Evolutionary conservation across 2,113 vertebrate genomes (phyloP), one percentile per base, ranked within the genome.

Genomic region (Semicossyphus pulcher): DNA sequence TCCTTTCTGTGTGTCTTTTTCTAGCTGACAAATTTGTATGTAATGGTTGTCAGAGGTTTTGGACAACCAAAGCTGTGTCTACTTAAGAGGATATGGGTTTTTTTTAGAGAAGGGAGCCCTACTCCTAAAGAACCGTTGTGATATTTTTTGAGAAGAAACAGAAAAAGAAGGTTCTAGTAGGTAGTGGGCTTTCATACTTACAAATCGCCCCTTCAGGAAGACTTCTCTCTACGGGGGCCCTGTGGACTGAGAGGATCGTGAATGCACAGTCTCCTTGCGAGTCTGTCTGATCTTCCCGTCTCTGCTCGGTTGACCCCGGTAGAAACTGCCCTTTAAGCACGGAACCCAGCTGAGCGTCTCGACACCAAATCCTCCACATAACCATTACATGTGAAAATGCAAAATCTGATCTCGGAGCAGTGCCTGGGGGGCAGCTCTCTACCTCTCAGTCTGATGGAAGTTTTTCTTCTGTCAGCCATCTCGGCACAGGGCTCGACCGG

Each of bases 391-490:
- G 89, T 88, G 86, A 91, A 86, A 71, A 87, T 86, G 87, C 84
- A 86, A 44, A 90, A 89, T 79, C 80, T 77, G 85, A 89, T 87
- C 82, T 73, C 71, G 83, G 85, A 82, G 76, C 53, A 80, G 84
- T 86, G 86, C 82, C 86, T 72, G 76, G 82, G n/a, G 83, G 86
- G 84, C 83, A 72, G 84, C 88, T 74, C 81, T 90, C 89, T 91
- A 91, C 88, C 90, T 92, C 91, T 89, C 83, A 65, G 86, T 86
- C 80, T 86, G 83, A 81, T 70, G 76, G 78, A 88, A 84, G 82
- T 77, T 64, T 80, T 80, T 84, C 61, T 72, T 80, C 84, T 81
- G 63, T 76, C 72, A 31, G 84, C 83, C 59, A 78, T 79, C 72
- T 77, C 26, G 41, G 74, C 81, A 79, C 88, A 85, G 86, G 87